A percentile compares a stretch with the other conserved stretches of the same genome.
Conservation (phyloP, 2,888 invertebrate genomes). For the Chaitophorus viminalis region DNA sequence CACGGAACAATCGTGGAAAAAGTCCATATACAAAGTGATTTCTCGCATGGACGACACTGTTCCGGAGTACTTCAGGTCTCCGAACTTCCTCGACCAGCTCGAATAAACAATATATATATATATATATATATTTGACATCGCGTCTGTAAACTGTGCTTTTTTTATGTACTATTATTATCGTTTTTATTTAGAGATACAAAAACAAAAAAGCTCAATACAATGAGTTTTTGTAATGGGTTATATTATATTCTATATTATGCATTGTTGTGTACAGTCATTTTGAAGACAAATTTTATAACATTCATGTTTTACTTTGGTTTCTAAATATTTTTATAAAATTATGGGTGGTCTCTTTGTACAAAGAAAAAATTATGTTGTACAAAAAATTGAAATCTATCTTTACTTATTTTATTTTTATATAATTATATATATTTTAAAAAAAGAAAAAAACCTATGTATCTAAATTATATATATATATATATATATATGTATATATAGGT, state of each 20-base stretch:
- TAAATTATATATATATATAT: slow-evolving; percentile 30
- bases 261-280: slow-evolving; percentile 62
- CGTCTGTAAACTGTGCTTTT: slow-evolving; percentile 62
- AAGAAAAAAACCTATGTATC: slow-evolving; percentile 26
- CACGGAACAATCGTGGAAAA: slow-evolving; percentile 99
- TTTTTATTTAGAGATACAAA: slow-evolving; percentile 60
- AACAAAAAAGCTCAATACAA: slow-evolving; percentile 60
- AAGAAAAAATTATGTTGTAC: slow-evolving; percentile 55
- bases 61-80: slow-evolving; percentile 99
- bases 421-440: slow-evolving; percentile 46
- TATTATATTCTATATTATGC: slow-evolving; percentile 62
- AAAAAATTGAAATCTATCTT: slow-evolving; percentile 47
- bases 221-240: slow-evolving; percentile 63
- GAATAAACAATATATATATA: slow-evolving; percentile 75
- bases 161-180: slow-evolving; percentile 55
- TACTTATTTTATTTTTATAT: slow-evolving; percentile 59
- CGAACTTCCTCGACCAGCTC: slow-evolving; percentile 98
- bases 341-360: slow-evolving; percentile 59
- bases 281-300: slow-evolving; percentile 61
- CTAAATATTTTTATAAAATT: slow-evolving; percentile 57
- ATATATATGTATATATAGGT: not conserved
- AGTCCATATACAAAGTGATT: slow-evolving; percentile 99
- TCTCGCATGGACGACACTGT: slow-evolving; percentile 98
- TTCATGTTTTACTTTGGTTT: slow-evolving; percentile 55
- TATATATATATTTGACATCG: slow-evolving; percentile 33